A percentile compares a stretch with the other conserved stretches of the same genome.
Evolutionary conservation across 1,140 invertebrate species (phyloP).

Genomic region (Drosophila obscura): DNA sequence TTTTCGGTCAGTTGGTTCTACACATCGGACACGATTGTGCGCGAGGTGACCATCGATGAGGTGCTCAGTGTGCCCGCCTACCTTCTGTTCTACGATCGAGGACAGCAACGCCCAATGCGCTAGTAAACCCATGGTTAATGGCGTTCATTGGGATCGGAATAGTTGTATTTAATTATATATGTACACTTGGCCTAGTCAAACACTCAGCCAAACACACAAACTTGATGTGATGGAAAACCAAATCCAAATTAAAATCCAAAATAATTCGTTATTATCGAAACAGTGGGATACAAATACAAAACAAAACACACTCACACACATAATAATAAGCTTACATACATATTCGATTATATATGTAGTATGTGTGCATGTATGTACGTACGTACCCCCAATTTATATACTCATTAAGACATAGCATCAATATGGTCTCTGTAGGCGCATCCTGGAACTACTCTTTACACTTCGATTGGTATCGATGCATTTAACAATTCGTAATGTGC

Average conservation of each 20-base stretch:
- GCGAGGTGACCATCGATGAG: slow-evolving; percentile 87
- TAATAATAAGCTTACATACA: slow-evolving; percentile 2
- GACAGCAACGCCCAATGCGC: slow-evolving; percentile 71
- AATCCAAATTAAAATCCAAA: slow-evolving; percentile 16
- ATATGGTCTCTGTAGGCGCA: slow-evolving; percentile 23
- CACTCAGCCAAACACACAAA: no score
- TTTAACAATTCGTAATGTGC: slow-evolving; percentile 71
- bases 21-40: slow-evolving; percentile 88
- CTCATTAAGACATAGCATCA: slow-evolving; percentile 24
- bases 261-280: slow-evolving; percentile 18
- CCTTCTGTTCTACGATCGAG: slow-evolving; percentile 88
- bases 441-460: slow-evolving; percentile 25
- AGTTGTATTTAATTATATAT: neutral
- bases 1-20: slow-evolving; percentile 87
- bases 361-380: slow-evolving; percentile 10
- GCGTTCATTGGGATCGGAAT: slow-evolving; percentile 1
- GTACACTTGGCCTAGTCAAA: slow-evolving; percentile 1
- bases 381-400: slow-evolving; percentile 15
- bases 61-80: slow-evolving; percentile 88
- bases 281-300: slow-evolving; percentile 4
- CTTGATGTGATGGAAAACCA: slow-evolving; percentile 22
- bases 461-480: slow-evolving; percentile 69
- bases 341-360: slow-evolving; percentile 17
- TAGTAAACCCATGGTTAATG: slow-evolving; percentile 24
- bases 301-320: slow-evolving; percentile 18